These are phyloP conservation scores for Felis catus DNA, from an alignment of 2,113 vertebrate species.

Conservation along the genomic window F.catus_Fca126_mat1.0 CM031417.1:56967501-56968000, in stretches of 20 bases:
- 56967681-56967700: not conserved
- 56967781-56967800: too few relatives aligned
- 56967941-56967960: not conserved
- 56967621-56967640: not conserved
- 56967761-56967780: too few relatives aligned
- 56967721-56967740: not conserved
- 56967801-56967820: not conserved
- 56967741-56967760: not conserved
- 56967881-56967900: not conserved
- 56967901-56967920: not conserved
- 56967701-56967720: slow-evolving; percentile 22
- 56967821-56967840: not conserved
- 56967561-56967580: not conserved
- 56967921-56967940: not conserved
- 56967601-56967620: not conserved
- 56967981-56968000: not conserved
- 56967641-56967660: not conserved
- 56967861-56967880: not conserved
- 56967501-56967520: not conserved
- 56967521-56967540: not conserved
- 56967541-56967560: not conserved
- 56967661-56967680: not conserved
- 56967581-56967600: not conserved
- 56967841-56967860: not conserved
- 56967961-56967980: not conserved